Base-by-base conservation (phyloP, 2,113 vertebrate species). In the Macroglossus sobrinus region DNA sequence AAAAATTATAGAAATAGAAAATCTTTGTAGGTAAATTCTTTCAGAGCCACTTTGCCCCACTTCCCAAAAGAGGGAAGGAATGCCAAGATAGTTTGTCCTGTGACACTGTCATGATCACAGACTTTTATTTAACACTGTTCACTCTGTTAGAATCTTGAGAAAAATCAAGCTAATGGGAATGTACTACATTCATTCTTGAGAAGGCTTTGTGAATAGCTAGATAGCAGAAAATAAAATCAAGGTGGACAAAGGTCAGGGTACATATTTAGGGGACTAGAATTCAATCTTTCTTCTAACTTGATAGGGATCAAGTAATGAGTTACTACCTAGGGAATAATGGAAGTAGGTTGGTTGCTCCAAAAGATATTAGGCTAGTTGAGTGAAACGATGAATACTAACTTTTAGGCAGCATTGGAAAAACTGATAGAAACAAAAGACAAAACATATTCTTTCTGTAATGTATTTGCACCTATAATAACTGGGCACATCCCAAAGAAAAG, bases 371-470 rank as follows among this genome's bases (percentile, higher is more conserved):
- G 5, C 30, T 71, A 12, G 7, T 18, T 26, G 22, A 57, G 13
- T 24, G 15, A 26, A 40, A 80, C 22, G 13, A 26, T 53, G 35
- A n/a, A 1, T 0, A 9, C 50, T 38, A 43, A 45, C 66, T 45
- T 11, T 61, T 38, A 21, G 57, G 14, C 12, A 64, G 13, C 26
- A 59, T 35, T 28, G 38, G 35, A 84, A 84, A 33, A 11, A 38
- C 28, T 5, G 0, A 4, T 13, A 50, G 69, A 75, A 59, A 59
- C 0, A 47, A 66, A 50, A 43, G 10, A 5, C 2, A 35, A 76
- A 64, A 53, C 2, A 0, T 38, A 57, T 8, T 43, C 35, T 5
- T 78, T 16, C 10, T 3, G 0, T 24, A 7, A 50, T 3, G 7
- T 1, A 5, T 15, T 2, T 61, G 66, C 16, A 64, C 26, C 8